Percentiles rank a stretch among this genome's conserved stretches.
Evolutionary conservation across 1,140 invertebrate genomes (phyloP).

Genomic region (Saccostrea cuccullata): DNA sequence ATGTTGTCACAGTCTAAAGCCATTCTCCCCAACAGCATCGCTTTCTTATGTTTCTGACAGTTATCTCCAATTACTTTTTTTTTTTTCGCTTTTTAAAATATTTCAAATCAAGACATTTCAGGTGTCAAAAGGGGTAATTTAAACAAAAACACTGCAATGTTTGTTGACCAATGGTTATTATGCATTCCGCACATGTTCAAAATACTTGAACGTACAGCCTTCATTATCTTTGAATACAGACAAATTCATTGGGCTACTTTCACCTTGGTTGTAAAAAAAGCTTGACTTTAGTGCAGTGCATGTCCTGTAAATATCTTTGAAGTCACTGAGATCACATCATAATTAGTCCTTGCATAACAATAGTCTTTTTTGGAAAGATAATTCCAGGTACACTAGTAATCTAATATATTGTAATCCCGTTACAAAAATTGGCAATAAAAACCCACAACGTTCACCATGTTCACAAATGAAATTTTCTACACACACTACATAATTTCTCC

Average conservation of each 20-base stretch:
- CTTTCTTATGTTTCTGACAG: not conserved
- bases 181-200: no score
- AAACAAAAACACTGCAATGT: no score
- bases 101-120: not conserved
- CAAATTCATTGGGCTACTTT: no score
- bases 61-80: not conserved
- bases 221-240: no score
- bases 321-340: no score
- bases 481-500: slow-evolving; percentile 14
- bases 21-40: not conserved
- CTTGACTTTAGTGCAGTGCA: no score
- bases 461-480: slow-evolving; percentile 18
- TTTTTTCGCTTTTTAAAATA: not conserved
- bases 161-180: no score
- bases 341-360: no score
- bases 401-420: not conserved
- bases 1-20: slow-evolving; percentile 1
- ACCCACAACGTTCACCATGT: not conserved
- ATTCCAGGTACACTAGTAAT: not conserved
- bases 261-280: no score
- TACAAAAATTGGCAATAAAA: not conserved
- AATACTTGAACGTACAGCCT: no score
- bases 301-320: no score
- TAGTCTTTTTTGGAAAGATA: not conserved
- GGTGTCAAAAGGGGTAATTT: no score